Evolutionary conservation across 2,113 vertebrate genomes (phyloP), one percentile per base, ranked within the genome.

Genomic region (Aix galericulata): DNA sequence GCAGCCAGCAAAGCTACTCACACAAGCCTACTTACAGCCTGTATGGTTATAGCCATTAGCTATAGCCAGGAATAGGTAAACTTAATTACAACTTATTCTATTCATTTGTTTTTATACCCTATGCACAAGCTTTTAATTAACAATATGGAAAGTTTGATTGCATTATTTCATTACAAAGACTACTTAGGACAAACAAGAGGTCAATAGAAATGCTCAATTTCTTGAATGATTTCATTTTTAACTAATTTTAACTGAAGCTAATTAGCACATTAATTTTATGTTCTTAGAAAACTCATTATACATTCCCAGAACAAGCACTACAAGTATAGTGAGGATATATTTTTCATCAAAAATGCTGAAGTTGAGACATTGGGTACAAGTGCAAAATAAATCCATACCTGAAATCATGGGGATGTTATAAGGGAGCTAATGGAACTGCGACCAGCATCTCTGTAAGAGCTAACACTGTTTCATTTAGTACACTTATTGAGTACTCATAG

Each of bases 121-220:
- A 62, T 29, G 77, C 31, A 59, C 77, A 89, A 66, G 74, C 6
- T 93, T 92, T 92, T 86, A 86, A 82, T 90, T 58, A 82, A 80
- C 14, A 22, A 42, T 82, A 93, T 73, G 58, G 58, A 86, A 95
- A 92, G 26, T 68, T 60, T 64, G 26, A 68, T 44, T 44, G 36
- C 40, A 27, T 86, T 86, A 72, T 87, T 92, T 85, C 32, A 73
- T 87, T 79, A 84, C n/a, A 69, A 91, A 82, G 80, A 87, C 50
- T 36, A 62, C n/a, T 75, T 62, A 87, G 53, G 67, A 69, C 31
- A 80, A 91, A 83, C 26, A 40, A 75, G 3, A 71, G n/a, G 62
- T 66, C 71, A 82, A 87, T 16, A 71, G 27, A 87, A 88, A 89
- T 59, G 23, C 20, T 55, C 67, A 17, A 63, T 91, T 93, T 87